phyloP scores from a whole-genome alignment of 37 sponge, comb jelly and placozoan species.

The Ephydatia muelleri region DNA sequence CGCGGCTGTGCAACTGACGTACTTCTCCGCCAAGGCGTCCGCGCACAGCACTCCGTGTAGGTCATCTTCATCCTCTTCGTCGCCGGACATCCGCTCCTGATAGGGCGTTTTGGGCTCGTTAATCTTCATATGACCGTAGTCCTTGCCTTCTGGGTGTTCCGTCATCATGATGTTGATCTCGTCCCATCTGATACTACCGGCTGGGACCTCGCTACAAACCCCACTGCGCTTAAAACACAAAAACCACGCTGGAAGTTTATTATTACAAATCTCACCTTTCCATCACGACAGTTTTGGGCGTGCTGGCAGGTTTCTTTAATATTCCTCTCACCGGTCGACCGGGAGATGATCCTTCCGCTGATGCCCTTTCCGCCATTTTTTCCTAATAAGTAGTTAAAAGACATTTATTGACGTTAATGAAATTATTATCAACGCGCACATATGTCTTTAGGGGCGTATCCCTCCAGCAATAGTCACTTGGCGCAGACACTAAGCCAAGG shows the following conservation, averaged over 20 bases:
- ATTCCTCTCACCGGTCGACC: neutral
- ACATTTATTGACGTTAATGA: neutral
- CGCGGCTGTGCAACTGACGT: neutral
- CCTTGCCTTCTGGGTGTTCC: constrained; percentile 91
- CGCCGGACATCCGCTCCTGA: constrained; percentile 25
- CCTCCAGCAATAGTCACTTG: neutral
- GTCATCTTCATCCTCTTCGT: constrained; percentile 10
- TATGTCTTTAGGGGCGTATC: neutral
- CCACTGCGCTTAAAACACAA: too few species aligned
- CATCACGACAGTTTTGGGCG: neutral
- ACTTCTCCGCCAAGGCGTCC: neutral
- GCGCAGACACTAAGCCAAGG: constrained; percentile 25
- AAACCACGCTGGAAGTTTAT: too few species aligned
- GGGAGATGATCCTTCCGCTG: neutral
- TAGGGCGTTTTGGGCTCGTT: constrained; percentile 98
- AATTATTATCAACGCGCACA: neutral
- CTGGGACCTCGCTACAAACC: constrained; percentile 2
- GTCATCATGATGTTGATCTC: constrained; percentile 98
- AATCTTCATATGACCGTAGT: constrained; percentile 99
- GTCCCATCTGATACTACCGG: constrained; percentile 88
- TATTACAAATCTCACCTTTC: neutral
- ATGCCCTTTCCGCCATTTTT: neutral
- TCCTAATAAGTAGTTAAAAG: neutral
- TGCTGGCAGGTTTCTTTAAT: neutral
- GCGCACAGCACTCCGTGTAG: neutral